Conservation (phyloP, 2,113 vertebrate species). For the Pomatostomus ruficeps region DNA sequence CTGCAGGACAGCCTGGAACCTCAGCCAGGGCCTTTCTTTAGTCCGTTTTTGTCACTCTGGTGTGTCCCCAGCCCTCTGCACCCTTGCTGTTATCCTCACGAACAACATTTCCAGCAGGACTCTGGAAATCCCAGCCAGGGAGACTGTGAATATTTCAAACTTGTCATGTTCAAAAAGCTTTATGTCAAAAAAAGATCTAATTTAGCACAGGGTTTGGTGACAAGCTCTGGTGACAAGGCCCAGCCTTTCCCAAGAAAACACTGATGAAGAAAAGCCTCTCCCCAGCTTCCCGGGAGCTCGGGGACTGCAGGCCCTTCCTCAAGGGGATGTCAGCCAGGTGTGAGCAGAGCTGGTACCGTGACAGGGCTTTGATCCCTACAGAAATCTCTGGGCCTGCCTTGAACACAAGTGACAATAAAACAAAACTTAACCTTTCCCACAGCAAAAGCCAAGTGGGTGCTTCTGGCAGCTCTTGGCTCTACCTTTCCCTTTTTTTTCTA, state of each 20-base stretch:
- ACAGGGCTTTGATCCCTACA: not conserved
- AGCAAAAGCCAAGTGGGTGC: not conserved
- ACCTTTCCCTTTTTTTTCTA: not conserved
- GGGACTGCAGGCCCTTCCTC: not conserved
- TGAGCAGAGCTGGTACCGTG: not conserved
- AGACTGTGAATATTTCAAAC: not conserved
- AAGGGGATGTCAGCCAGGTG: not conserved
- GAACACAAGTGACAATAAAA: not conserved
- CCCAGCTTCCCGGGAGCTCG: not conserved
- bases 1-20: not conserved
- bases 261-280: not conserved
- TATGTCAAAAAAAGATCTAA: not conserved
- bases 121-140: not conserved
- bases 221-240: not conserved
- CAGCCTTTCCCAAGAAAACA: not conserved
- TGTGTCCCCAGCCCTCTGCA: not conserved
- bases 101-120: not conserved
- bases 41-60: not conserved
- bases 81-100: not conserved
- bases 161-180: not conserved
- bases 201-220: not conserved
- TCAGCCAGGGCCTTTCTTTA: not conserved
- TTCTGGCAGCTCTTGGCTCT: not conserved
- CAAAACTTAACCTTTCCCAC: not conserved
- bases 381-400: not conserved